Evolutionary conservation across 2,797 vertebrate genomes (phyloP), one percentile per base, ranked within the genome.

Genomic region (Notolepis coatsorum): DNA sequence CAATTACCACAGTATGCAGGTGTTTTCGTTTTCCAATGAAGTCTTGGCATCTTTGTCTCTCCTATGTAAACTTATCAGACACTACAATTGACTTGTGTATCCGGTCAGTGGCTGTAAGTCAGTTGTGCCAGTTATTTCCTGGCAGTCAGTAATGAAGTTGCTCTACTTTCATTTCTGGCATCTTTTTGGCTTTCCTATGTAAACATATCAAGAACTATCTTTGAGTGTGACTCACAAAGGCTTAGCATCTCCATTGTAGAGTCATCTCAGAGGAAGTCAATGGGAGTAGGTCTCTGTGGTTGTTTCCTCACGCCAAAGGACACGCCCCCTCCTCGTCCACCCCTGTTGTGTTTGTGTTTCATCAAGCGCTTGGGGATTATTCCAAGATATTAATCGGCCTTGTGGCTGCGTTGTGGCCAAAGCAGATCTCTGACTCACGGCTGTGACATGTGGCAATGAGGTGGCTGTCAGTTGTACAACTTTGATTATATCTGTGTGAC

Each of bases 221-320:
- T 25, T 41, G 18, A 53, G 55, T 2, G 9, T 55, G 72, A 81
- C 17, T 77, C 58, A 71, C 59, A 72, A 17, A 54, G 17, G 47
- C 61, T 51, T 75, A 71, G 56, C 68, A 56, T 31, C 54, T 64
- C 62, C 43, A 59, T 52, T 25, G 49, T 62, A 13, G 2, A 70
- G 45, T 33, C 53, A n/a, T n/a, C 12, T n/a, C 51, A 58, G 56
- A 81, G 72, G 81, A 82, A 80, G 80, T 66, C 3, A 1, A 47
- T 38, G 67, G 78, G 82, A 84, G 76, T 43, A 30, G 56, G 25
- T 63, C 60, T 54, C n/a, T n/a, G 30, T 18, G 30, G 63, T 75
- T 61, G 52, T 64, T 82, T 84, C 77, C 80, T 84, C 41, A 50
- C n/a, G n/a, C n/a, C n/a, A n/a, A n/a, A n/a, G 2, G 3, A 5